Evolutionary conservation across 2,113 vertebrate species (phyloP).

Genomic region (Genyomyrus donnyi): DNA sequence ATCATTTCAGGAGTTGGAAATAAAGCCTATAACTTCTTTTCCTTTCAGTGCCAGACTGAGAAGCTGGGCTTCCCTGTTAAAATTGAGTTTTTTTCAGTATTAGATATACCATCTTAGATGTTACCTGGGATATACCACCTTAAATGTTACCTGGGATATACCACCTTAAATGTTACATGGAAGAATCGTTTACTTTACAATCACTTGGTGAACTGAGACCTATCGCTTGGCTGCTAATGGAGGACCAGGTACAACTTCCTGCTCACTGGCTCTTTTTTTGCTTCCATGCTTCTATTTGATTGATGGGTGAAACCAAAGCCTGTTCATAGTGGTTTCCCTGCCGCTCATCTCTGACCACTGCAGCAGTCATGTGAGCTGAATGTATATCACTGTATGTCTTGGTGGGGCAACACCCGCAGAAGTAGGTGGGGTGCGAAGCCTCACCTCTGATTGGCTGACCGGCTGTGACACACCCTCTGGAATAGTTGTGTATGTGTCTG

Average conservation of each 20-base stretch:
- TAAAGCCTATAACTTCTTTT: background rate
- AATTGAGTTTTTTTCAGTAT: background rate
- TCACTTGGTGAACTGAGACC: background rate
- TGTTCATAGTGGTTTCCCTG: background rate
- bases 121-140: background rate
- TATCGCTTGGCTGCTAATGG: background rate
- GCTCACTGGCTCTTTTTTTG: background rate
- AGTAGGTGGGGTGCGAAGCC: constrained; percentile 8
- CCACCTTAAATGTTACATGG: background rate
- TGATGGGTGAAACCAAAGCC: background rate
- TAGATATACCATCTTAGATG: background rate
- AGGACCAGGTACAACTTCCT: background rate
- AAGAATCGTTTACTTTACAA: background rate
- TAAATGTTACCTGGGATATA: background rate
- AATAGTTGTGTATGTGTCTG: background rate
- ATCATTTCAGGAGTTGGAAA: background rate
- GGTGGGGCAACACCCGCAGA: background rate
- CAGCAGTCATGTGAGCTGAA: background rate
- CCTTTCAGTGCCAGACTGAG: background rate
- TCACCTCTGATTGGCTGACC: background rate
- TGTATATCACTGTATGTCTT: background rate
- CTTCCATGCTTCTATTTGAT: background rate
- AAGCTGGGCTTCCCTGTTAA: background rate
- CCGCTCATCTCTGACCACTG: background rate
- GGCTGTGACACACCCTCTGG: background rate